These are phyloP conservation scores for Metacarcinus magister DNA, from an alignment of 2,888 invertebrate species.

Conservation along the genomic window DNA sequence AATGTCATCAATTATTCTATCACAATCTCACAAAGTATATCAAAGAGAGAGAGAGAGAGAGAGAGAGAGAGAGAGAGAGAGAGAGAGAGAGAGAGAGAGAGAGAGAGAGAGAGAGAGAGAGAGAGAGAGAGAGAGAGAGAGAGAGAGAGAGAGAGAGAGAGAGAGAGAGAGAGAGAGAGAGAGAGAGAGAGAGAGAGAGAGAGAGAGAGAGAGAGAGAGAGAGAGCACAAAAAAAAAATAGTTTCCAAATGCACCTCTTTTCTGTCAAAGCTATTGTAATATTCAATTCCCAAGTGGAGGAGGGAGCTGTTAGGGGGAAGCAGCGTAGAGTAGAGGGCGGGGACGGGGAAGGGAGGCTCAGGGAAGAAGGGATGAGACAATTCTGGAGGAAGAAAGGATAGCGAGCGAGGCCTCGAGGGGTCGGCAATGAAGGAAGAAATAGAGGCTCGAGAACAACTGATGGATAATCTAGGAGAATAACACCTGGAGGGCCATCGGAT, in stretches of 20 bases:
- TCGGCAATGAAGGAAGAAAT: neutral
- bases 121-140: constrained; percentile 36
- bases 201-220: neutral
- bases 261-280: neutral
- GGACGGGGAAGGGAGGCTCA: neutral
- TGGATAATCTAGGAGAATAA: neutral
- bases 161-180: neutral
- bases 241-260: neutral
- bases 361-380: neutral
- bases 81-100: constrained; percentile 56
- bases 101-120: constrained; percentile 23
- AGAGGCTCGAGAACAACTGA: neutral
- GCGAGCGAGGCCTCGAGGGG: neutral
- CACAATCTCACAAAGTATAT: no score
- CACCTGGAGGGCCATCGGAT: neutral
- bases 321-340: neutral
- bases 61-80: constrained; percentile 19
- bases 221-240: no score
- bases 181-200: constrained; percentile 34
- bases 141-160: neutral
- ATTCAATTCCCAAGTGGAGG: neutral
- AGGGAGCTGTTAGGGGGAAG: neutral
- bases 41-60: no score
- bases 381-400: neutral
- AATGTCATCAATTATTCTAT: neutral